phyloP scores from a whole-genome alignment of 2,888 invertebrate species.

The Lepas anatifera region DNA sequence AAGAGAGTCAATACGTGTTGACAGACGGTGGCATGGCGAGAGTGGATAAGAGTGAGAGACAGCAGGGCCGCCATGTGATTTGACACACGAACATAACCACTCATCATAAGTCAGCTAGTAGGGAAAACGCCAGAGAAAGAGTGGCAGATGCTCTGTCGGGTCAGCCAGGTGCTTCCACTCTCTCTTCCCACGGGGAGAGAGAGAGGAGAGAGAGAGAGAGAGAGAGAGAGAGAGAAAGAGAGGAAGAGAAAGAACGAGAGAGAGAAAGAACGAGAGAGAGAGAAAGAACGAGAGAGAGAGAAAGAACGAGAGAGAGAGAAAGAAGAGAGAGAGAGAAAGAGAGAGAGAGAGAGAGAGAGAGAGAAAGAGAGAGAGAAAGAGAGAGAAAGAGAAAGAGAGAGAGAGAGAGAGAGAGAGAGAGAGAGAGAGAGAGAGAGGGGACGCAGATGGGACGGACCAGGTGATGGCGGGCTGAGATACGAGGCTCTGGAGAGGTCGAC shows the following conservation, averaged over 20 bases:
- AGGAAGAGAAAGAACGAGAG: not conserved
- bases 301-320: not conserved
- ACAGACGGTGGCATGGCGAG: no score
- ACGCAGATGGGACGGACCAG: not conserved
- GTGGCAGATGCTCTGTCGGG: no score
- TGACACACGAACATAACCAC: no score
- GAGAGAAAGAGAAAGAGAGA: conserved; percentile 11
- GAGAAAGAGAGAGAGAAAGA: conserved; percentile 11
- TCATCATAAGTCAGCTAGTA: no score
- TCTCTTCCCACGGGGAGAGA: no score
- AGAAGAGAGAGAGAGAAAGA: not conserved
- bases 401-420: conserved; percentile 8
- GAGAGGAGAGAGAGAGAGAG: not conserved
- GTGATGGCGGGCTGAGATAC: not conserved
- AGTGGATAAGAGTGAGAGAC: no score
- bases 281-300: not conserved
- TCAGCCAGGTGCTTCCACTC: no score
- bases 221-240: not conserved
- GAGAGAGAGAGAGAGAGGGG: conserved; percentile 10
- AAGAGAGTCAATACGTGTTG: no score
- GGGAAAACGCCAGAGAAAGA: no score
- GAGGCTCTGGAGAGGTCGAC: not conserved
- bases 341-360: conserved; percentile 4
- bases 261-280: not conserved
- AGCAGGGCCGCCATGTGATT: no score